Base-by-base conservation (phyloP, 23 tunicate species). In the Phallusia fumigata region DNA sequence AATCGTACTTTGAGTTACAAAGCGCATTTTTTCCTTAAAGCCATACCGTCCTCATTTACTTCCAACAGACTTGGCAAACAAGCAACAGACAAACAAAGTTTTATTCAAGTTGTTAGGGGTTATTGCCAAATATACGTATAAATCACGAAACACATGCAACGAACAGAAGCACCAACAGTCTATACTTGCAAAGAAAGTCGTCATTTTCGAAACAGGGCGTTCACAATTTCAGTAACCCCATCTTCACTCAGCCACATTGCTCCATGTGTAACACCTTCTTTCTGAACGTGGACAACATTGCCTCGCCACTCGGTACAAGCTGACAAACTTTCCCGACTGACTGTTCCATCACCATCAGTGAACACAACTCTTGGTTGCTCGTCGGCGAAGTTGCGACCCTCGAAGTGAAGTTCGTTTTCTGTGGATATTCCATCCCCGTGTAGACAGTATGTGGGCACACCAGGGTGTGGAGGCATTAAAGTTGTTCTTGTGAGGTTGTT, bases 381-480 rank as follows among this genome's bases (percentile, higher is more conserved):
- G 72, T 89, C 95, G 31, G 95, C 89, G 75, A 89, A 89, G 18
- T 65, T 65, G 31, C 75, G 47, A 0, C 89, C 81, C 26, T 79
- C 74, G 65, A 34, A 89, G 13, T 76, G 76, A 0, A 84, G 64
- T 35, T 35, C 75, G 34, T 80, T 79, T 30, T 51, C 36, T 16
- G 95, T 84, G 16, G 77, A 31, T 30, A 89, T 77, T 0, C 78
- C 73, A 31, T 76, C 65, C 2, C 95, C 95, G 81, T 84, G 85
- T 15, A 89, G 32, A 69, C 95, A 89, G 76, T 33, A 84, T 11
- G 86, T 85, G 18, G 53, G 58, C 24, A 89, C 95, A 18, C 88
- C 83, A 6, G 69, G 69, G 32, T 80, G 78, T 19, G 81, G 64
- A 18, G 85, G 85, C 58, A 81, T 32, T 22, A 40, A 34, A 21